These are phyloP conservation scores for Pelagia noctiluca DNA, from an alignment of 30 jellyfish, hydroid and myxozoan species.

Conservation along the genomic window DNA sequence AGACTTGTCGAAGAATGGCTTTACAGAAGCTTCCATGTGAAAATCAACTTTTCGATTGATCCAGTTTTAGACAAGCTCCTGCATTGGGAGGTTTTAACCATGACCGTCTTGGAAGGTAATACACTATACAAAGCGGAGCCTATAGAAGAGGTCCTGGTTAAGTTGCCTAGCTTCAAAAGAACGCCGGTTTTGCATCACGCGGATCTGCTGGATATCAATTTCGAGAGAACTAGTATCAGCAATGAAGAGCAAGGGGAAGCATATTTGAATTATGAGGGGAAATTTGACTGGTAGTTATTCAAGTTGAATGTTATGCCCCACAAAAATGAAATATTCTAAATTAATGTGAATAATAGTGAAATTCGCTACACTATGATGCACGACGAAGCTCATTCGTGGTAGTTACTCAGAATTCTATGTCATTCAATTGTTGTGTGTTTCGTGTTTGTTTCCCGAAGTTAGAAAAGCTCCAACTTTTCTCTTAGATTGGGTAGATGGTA, in stretches of 20 bases:
- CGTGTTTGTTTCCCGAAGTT: no score
- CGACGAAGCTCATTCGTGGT: no score
- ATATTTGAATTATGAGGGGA: constrained; percentile 45
- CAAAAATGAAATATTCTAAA: no score
- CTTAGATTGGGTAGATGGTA: no score
- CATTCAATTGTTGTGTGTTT: no score
- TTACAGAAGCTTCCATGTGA: constrained; percentile 13
- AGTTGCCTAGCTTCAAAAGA: constrained; percentile 39
- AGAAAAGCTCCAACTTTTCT: no score
- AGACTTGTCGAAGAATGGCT: constrained; percentile 43
- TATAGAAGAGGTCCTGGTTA: neutral
- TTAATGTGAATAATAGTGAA: no score
- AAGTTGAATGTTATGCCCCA: no score
- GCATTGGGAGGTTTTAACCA: constrained; percentile 25
- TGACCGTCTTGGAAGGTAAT: neutral
- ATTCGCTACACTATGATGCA: no score
- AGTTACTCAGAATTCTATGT: no score
- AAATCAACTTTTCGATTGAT: constrained; percentile 4
- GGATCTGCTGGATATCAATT: constrained; percentile 34
- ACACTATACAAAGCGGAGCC: constrained; percentile 4
- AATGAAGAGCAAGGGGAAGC: constrained; percentile 36
- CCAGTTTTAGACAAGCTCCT: constrained; percentile 3
- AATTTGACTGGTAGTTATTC: constrained; percentile 59
- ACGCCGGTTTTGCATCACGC: constrained; percentile 68
- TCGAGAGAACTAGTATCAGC: constrained; percentile 17